phyloP scores from a whole-genome alignment of 1,140 invertebrate genomes.

The Druon quercuslanigerum region DNA sequence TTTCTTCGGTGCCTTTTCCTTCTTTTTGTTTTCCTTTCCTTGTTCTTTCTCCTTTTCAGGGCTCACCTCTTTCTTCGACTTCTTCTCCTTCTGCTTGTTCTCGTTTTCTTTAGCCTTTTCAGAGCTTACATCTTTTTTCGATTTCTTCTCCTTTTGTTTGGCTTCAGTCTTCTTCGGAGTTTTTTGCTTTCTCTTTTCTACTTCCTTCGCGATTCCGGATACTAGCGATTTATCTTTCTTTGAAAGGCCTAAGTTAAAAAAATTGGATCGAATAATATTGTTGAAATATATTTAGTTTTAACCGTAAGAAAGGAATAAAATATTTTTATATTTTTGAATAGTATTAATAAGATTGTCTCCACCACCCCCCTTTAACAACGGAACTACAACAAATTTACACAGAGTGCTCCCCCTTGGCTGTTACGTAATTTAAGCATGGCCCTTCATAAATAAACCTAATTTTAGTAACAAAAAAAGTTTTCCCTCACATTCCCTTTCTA shows the following conservation, averaged over 20 bases:
- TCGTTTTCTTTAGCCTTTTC: conserved; percentile 11
- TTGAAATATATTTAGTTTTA: too few relatives aligned
- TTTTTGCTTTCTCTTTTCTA: conserved; percentile 33
- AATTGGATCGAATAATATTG: neutral
- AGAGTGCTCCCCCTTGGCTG: too few relatives aligned
- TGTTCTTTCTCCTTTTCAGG: conserved; percentile 10
- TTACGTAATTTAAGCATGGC: too few relatives aligned
- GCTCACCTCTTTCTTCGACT: conserved; percentile 3
- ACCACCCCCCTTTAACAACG: too few relatives aligned
- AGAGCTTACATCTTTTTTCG: neutral
- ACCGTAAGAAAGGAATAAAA: too few relatives aligned
- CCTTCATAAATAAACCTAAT: too few relatives aligned
- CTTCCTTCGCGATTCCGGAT: conserved; percentile 32
- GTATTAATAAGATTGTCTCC: too few relatives aligned
- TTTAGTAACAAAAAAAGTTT: too few relatives aligned
- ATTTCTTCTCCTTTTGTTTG: conserved; percentile 17
- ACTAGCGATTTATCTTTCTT: conserved; percentile 35
- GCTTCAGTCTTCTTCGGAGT: conserved; percentile 37
- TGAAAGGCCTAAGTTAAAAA: conserved; percentile 16
- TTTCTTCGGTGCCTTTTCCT: conserved; percentile 12
- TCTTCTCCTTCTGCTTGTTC: conserved; percentile 10
- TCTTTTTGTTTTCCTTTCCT: conserved; percentile 11
- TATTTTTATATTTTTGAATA: too few relatives aligned
- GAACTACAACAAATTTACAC: too few relatives aligned
- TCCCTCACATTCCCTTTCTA: too few relatives aligned